Evolutionary conservation across 2,888 invertebrate species (phyloP).

Genomic region (Siphlonurus alternatus): DNA sequence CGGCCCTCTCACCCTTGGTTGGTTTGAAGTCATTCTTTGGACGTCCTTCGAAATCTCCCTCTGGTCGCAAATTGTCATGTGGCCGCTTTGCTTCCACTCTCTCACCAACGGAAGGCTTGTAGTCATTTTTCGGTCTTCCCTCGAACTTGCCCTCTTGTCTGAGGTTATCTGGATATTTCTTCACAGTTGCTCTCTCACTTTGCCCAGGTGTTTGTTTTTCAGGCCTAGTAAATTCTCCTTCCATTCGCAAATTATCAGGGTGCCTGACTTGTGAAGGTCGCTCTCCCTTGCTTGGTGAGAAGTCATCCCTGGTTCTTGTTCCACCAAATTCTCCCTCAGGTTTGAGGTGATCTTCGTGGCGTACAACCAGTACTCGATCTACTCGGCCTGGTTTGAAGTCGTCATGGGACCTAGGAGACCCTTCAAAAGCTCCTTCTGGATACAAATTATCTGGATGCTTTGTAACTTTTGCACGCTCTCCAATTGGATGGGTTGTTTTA

Average conservation of each 20-base stretch:
- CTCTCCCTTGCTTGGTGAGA: conserved; percentile 13
- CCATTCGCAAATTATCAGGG: conserved; percentile 15
- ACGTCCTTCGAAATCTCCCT: conserved; percentile 26
- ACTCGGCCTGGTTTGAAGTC: conserved; percentile 9
- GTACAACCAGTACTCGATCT: conserved; percentile 17
- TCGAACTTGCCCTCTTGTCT: conserved; percentile 40
- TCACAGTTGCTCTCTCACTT: conserved; percentile 17
- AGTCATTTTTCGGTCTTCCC: conserved; percentile 21
- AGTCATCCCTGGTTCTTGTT: conserved; percentile 16
- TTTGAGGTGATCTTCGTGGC: conserved; percentile 30
- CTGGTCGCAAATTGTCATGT: conserved; percentile 24
- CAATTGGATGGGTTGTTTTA: conserved; percentile 26
- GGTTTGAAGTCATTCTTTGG: conserved; percentile 19
- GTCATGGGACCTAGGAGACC: conserved; percentile 19
- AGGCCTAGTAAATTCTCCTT: conserved; percentile 21
- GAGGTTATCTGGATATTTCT: conserved; percentile 28
- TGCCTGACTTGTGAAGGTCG: conserved; percentile 11
- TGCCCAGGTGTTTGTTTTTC: conserved; percentile 8
- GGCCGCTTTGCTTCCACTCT: conserved; percentile 27
- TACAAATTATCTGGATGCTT: conserved; percentile 17
- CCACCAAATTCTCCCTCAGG: conserved; percentile 32
- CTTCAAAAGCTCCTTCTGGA: conserved; percentile 21
- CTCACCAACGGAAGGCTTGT: conserved; percentile 24
- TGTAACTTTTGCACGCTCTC: conserved; percentile 25
- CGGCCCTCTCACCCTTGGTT: conserved; percentile 14